These are phyloP conservation scores for Brachyhypopomus occidentalis DNA, from an alignment of 2,113 vertebrate species.

Conservation along the genomic window DNA sequence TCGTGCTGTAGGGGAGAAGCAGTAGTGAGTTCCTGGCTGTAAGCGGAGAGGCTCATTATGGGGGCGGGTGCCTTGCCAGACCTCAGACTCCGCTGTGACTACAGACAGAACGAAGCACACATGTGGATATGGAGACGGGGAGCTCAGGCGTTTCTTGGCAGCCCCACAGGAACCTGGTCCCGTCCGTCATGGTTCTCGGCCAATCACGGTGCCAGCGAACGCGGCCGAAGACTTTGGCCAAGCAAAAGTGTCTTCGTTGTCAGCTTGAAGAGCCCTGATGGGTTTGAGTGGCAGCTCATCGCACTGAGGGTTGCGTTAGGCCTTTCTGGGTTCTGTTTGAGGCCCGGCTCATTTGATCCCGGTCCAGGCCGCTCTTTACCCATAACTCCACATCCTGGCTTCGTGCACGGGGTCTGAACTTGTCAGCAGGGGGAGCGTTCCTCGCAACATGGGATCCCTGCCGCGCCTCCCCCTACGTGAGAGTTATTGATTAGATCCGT, in stretches of 20 bases:
- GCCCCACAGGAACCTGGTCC: conserved; percentile 12
- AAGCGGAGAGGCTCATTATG: conserved; percentile 65
- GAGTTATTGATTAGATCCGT: conserved; percentile 45
- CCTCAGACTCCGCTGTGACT: conserved; percentile 75
- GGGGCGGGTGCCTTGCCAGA: conserved; percentile 72
- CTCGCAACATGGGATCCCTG: conserved; percentile 22
- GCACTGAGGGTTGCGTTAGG: not conserved
- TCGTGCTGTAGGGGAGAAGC: conserved; percentile 8
- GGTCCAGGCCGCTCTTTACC: conserved; percentile 44
- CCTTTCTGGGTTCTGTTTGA: conserved; percentile 44
- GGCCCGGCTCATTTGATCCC: conserved; percentile 35
- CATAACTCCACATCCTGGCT: conserved; percentile 35
- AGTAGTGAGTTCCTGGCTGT: conserved; percentile 30
- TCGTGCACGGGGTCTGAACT: not conserved
- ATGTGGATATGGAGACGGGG: conserved; percentile 59
- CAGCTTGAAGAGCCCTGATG: conserved; percentile 12
- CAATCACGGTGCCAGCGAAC: conserved; percentile 49
- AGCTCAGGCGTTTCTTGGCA: conserved; percentile 47
- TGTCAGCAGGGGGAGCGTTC: not conserved
- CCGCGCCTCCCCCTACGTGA: conserved; percentile 33
- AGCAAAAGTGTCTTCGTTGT: conserved; percentile 28
- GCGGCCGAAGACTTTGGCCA: not conserved
- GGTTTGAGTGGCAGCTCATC: not conserved
- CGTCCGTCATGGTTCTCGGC: conserved; percentile 34
- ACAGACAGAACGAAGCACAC: conserved; percentile 66